Percentiles rank a stretch among this genome's conserved stretches.
Conservation (phyloP, 1,140 invertebrate genomes). For the Drosophila ambigua region DNA sequence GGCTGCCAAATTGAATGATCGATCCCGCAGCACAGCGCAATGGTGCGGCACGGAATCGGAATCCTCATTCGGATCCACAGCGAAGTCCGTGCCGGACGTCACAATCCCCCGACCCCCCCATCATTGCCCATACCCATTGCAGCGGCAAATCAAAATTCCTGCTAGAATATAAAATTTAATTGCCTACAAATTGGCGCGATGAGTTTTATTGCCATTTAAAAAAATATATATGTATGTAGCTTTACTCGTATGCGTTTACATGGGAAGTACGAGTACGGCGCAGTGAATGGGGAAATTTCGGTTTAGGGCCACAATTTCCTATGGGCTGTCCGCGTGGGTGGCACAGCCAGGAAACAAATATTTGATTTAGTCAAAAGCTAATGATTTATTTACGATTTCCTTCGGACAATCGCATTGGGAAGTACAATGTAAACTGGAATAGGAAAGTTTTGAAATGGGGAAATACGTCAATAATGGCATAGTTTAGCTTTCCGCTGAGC, state of each 20-base stretch:
- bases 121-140: neutral
- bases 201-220: constrained; percentile 75
- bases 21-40: constrained; percentile 11
- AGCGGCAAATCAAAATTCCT: constrained; percentile 57
- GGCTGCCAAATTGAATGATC: constrained; percentile 57
- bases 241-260: constrained; percentile 16
- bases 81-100: constrained; percentile 19
- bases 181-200: constrained; percentile 79
- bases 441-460: constrained; percentile 18
- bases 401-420: constrained; percentile 51
- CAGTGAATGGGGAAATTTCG: neutral
- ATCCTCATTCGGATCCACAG: constrained; percentile 4
- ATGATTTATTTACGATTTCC: constrained; percentile 72
- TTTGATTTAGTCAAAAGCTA: constrained; percentile 56
- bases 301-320: constrained; percentile 13
- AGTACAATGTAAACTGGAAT: constrained; percentile 39
- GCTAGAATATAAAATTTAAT: constrained; percentile 69
- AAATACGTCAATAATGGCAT: neutral
- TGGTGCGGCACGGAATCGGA: constrained; percentile 11
- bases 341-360: constrained; percentile 68
- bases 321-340: constrained; percentile 35
- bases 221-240: constrained; percentile 6
- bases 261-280: neutral
- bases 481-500: no score
- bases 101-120: constrained; percentile 3